phyloP scores from a whole-genome alignment of 2,888 invertebrate species.

The Drosophila planitibia region DNA sequence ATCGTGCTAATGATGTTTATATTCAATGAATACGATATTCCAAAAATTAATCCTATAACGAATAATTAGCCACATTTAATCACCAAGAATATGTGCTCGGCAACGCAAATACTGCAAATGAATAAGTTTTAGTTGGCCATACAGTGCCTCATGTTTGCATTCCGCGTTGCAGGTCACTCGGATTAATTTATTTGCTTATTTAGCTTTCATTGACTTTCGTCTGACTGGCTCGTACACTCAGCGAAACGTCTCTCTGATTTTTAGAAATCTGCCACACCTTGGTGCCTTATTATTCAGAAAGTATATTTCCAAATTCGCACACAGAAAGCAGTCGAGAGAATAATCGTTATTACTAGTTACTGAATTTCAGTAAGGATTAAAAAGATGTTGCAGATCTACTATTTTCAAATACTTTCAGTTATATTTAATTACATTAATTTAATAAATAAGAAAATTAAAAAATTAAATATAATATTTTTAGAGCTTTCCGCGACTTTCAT shows the following conservation, averaged over 20 bases:
- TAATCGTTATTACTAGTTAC: no score
- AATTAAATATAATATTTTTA: background rate
- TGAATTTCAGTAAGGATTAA: no score
- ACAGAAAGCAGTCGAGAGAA: background rate
- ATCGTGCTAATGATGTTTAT: background rate
- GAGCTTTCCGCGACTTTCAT: background rate
- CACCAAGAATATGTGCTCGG: slow-evolving; percentile 46
- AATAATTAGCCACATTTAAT: slow-evolving; percentile 66
- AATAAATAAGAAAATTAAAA: no score
- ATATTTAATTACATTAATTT: no score
- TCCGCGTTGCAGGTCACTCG: slow-evolving; percentile 15
- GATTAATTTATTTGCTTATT: slow-evolving; percentile 41
- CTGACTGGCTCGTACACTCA: background rate
- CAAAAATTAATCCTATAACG: background rate
- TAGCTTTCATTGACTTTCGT: slow-evolving; percentile 28
- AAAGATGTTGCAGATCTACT: background rate
- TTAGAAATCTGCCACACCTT: background rate
- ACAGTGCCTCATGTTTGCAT: slow-evolving; percentile 49
- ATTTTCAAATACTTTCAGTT: no score
- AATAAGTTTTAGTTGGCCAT: slow-evolving; percentile 18
- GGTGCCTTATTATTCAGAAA: background rate
- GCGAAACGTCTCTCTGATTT: background rate
- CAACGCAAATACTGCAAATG: slow-evolving; percentile 27
- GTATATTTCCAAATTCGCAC: background rate
- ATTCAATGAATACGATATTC: background rate